Evolutionary conservation across 2,888 invertebrate genomes (phyloP), one percentile per base, ranked within the genome.

Genomic region (Cactoblastis cactorum): DNA sequence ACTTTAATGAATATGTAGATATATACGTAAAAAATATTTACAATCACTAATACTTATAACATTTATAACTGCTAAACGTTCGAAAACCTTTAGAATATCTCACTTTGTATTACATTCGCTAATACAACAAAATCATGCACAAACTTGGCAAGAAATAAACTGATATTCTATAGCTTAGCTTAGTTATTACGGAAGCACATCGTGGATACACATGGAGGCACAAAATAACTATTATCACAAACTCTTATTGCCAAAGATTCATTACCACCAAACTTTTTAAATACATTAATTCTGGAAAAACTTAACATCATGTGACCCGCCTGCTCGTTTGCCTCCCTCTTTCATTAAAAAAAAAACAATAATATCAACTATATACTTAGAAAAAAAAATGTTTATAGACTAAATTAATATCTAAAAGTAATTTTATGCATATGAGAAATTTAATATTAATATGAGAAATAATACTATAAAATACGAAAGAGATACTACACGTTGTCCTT

Each of bases 21-120:
- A 9, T n/a, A 61, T 67, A 71, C 77, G 62, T 66, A 74, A 77
- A 77, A 69, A 77, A 71, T 83, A 85, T 83, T 74, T 82, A 84
- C 81, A 85, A 54, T 69, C 62, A 58, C 52, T 51, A n/a, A 57
- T 28, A 28, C 56, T 55, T 52, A 53, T 57, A 59, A 62, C 54
- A 55, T 62, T n/a, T 55, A 60, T 59, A 67, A 54, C 55, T 56
- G 57, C 60, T 65, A 74, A 63, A 67, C 65, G 71, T 66, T 67
- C 62, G 57, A 69, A 63, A 69, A 61, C 63, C 63, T 65, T 58
- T 60, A 63, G 55, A 66, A 67, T 59, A 69, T 77, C 71, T 74
- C 74, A 76, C 72, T 73, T 66, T 69, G 62, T 67, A 63, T 71
- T 71, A 64, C 57, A 64, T 55, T 53, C 56, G 51, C 52, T 53